Percentiles rank a stretch among this genome's conserved stretches.
phyloP scores from a whole-genome alignment of 2,113 vertebrate species.

The Cacatua alba region DNA sequence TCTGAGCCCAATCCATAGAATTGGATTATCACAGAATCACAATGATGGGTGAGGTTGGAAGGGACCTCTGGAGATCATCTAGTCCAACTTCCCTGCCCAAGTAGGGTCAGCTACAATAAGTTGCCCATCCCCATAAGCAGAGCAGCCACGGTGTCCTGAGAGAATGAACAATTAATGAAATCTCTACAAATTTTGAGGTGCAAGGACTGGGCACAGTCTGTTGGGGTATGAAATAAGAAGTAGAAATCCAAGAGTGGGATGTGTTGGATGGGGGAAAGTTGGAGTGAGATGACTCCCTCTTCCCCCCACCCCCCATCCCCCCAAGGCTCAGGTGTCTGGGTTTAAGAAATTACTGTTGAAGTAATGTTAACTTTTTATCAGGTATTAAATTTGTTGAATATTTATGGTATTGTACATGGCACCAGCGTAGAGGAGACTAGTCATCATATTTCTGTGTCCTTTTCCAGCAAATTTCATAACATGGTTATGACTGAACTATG shows the following conservation, averaged over 20 bases:
- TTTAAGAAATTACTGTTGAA: background rate
- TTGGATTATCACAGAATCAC: background rate
- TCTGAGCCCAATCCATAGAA: background rate
- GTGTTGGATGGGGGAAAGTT: too few species aligned
- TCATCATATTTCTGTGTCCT: background rate
- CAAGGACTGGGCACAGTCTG: too few species aligned
- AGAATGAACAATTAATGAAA: background rate
- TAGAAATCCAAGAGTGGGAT: too few species aligned
- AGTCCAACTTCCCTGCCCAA: background rate
- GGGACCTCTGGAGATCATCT: background rate
- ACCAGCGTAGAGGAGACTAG: background rate
- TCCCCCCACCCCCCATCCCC: too few species aligned
- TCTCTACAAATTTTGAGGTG: background rate
- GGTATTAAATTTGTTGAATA: background rate
- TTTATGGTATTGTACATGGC: background rate
- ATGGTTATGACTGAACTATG: background rate
- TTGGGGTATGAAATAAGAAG: too few species aligned
- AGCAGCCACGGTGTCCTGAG: accelerated
- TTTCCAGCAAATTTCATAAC: background rate
- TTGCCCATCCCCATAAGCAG: background rate
- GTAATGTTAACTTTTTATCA: background rate
- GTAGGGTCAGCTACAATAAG: background rate
- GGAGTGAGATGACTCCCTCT: too few species aligned
- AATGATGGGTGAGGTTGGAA: background rate
- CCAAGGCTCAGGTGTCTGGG: background rate